These are phyloP conservation scores for Hipposideros armiger DNA, from an alignment of 2,113 vertebrate species.

Conservation along the genomic window DNA sequence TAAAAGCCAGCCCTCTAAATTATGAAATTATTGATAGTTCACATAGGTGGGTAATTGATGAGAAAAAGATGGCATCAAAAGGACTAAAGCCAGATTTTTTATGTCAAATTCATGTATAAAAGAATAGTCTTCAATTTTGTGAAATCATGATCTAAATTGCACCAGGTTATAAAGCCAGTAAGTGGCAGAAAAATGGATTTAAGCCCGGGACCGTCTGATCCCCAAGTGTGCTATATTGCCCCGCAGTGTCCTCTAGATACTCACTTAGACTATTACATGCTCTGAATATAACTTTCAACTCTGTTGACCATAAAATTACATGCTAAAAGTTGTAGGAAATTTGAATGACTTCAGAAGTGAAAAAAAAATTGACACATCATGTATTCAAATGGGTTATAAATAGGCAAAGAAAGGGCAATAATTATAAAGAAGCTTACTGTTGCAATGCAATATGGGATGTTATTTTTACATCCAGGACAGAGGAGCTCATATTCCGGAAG, in stretches of 20 bases:
- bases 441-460: conserved; percentile 96
- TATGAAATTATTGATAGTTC: background rate
- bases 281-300: background rate
- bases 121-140: background rate
- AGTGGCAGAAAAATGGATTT: background rate
- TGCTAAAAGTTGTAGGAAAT: background rate
- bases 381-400: background rate
- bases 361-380: background rate
- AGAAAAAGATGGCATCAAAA: background rate
- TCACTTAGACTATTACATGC: background rate
- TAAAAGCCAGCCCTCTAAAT: conserved; percentile 2
- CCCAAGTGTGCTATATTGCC: background rate
- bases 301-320: background rate
- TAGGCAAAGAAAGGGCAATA: background rate
- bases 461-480: conserved; percentile 97
- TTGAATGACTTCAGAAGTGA: background rate
- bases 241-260: background rate
- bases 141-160: background rate
- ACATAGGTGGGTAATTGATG: background rate
- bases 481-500: conserved; percentile 95
- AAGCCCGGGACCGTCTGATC: background rate
- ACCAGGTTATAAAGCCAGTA: background rate
- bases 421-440: conserved; percentile 89
- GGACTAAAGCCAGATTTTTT: background rate
- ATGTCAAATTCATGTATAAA: background rate